phyloP scores from a whole-genome alignment of 2,113 vertebrate species.

The Prolemur simus region DNA sequence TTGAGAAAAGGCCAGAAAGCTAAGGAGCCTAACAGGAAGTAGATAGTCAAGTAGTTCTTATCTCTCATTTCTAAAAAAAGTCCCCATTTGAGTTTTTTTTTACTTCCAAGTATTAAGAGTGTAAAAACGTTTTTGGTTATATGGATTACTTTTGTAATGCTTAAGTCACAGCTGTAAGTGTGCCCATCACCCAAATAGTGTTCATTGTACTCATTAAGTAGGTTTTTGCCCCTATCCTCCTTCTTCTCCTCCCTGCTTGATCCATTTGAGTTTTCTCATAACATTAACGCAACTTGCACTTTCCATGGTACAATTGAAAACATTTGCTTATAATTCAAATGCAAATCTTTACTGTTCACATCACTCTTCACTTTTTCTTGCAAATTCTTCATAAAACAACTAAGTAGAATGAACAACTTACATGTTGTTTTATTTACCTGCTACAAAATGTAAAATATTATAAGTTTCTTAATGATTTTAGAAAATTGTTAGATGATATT shows the following conservation, averaged over 20 bases:
- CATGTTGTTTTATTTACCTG: neutral
- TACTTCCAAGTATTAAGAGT: too few species aligned
- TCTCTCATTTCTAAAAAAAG: neutral
- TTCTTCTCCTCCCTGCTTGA: too few species aligned
- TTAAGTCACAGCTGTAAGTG: too few species aligned
- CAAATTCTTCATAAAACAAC: neutral
- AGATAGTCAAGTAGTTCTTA: neutral
- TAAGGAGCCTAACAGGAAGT: neutral
- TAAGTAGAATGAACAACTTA: neutral
- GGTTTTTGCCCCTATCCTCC: too few species aligned
- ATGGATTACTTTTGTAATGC: too few species aligned
- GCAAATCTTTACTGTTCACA: neutral
- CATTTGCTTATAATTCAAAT: conserved; percentile 39
- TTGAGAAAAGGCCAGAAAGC: neutral
- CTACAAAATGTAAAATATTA: neutral
- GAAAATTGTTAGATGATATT: neutral
- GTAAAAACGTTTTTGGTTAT: too few species aligned
- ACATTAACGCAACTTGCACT: neutral
- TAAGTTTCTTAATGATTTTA: neutral
- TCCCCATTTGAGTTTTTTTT: neutral
- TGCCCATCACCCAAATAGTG: too few species aligned
- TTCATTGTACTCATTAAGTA: too few species aligned
- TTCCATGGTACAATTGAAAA: neutral
- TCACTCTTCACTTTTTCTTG: neutral
- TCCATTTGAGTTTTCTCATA: neutral